Evolutionary conservation across 2,113 vertebrate genomes (phyloP).

Genomic region (Euleptes europaea): DNA sequence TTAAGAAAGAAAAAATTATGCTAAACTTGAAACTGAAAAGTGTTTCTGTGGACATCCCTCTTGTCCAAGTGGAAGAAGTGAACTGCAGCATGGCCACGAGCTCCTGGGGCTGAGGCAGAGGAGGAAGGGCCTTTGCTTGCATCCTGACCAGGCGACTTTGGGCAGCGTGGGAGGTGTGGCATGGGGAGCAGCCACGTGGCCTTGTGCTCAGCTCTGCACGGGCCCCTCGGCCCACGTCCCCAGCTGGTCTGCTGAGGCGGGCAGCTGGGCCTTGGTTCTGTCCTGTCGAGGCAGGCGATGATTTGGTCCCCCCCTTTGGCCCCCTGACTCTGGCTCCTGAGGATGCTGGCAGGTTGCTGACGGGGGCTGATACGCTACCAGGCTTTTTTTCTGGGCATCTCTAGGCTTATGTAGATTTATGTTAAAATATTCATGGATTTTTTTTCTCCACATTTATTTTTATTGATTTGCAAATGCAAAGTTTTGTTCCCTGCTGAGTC

Average conservation of each 20-base stretch:
- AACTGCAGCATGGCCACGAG: too few relatives aligned
- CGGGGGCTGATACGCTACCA: neutral
- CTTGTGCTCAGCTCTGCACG: neutral
- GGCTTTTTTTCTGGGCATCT: slow-evolving; percentile 2
- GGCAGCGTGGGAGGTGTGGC: too few relatives aligned
- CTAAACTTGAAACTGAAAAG: too few relatives aligned
- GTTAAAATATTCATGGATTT: slow-evolving; percentile 63
- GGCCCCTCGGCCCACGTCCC: neutral
- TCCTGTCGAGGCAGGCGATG: neutral
- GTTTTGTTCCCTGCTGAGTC: slow-evolving; percentile 64
- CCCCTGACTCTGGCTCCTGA: neutral
- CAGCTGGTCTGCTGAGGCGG: neutral
- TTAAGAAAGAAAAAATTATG: too few relatives aligned
- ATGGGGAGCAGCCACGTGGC: neutral
- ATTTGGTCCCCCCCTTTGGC: too few relatives aligned
- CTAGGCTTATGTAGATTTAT: slow-evolving; percentile 65
- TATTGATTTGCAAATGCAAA: slow-evolving; percentile 77
- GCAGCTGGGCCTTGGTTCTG: neutral
- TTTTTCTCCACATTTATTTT: slow-evolving; percentile 68
- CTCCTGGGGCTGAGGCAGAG: too few relatives aligned
- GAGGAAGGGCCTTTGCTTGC: too few relatives aligned
- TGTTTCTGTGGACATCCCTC: too few relatives aligned
- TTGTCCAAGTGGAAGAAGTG: too few relatives aligned
- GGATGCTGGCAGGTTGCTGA: neutral
- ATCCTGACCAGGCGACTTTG: too few relatives aligned